These are phyloP conservation scores for Meles meles DNA, from an alignment of 2,113 vertebrate genomes.

Conservation along the genomic window DNA sequence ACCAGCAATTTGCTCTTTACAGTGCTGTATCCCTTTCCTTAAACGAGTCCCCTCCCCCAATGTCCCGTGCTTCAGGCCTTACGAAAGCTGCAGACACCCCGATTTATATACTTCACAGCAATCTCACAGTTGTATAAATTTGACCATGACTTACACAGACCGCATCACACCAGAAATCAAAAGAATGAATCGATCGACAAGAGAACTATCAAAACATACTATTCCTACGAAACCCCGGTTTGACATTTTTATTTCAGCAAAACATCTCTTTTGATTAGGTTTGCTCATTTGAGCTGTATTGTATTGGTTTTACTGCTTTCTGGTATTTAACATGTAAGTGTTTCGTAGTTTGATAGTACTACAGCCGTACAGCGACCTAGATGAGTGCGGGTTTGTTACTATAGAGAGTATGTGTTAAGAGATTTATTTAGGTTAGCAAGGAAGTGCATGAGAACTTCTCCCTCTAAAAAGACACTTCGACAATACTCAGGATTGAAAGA, in stretches of 20 bases:
- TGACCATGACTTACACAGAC: neutral
- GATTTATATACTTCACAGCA: neutral
- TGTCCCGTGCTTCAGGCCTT: neutral
- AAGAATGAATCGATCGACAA: neutral
- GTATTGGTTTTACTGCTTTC: neutral
- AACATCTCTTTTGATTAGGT: neutral
- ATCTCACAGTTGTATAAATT: neutral
- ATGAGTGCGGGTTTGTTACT: neutral
- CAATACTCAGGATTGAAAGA: neutral
- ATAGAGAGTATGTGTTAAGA: neutral
- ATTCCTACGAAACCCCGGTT: neutral
- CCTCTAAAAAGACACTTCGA: neutral
- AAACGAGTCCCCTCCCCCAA: neutral
- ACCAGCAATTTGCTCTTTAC: neutral
- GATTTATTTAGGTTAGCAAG: neutral
- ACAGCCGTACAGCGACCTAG: rapidly evolving
- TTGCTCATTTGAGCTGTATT: neutral
- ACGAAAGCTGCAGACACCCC: neutral
- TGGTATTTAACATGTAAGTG: neutral
- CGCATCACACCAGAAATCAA: neutral
- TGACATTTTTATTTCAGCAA: neutral
- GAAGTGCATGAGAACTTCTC: neutral
- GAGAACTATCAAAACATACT: neutral
- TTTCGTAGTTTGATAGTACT: neutral
- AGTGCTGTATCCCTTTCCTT: neutral